Evolutionary conservation across 2,113 vertebrate genomes (phyloP).

Genomic region (Oceanites oceanicus): DNA sequence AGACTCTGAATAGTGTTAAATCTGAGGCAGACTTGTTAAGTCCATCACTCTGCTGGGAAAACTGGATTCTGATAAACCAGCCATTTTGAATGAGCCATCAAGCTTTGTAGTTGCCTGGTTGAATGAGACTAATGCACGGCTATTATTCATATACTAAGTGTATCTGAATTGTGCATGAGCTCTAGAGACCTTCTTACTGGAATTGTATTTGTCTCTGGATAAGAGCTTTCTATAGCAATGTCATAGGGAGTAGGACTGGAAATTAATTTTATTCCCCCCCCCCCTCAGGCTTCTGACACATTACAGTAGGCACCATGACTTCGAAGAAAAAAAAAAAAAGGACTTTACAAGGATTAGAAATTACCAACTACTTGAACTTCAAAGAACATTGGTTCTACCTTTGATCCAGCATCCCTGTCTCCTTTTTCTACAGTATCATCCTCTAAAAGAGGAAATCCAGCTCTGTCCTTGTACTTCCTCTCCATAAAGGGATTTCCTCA

Average conservation of each 20-base stretch:
- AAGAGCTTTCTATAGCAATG: neutral
- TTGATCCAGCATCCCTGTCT: slow-evolving; percentile 59
- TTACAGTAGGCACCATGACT: neutral
- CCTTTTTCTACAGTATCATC: slow-evolving; percentile 67
- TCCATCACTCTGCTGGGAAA: neutral
- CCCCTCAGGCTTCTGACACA: neutral
- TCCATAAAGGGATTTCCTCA: neutral
- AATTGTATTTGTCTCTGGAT: neutral
- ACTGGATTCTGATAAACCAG: neutral
- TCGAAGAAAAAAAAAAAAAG: too few relatives aligned
- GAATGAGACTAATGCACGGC: neutral
- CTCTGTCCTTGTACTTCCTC: neutral
- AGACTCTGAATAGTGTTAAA: neutral
- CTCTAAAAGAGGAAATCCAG: slow-evolving; percentile 23
- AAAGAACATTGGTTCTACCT: slow-evolving; percentile 54
- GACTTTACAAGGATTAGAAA: neutral
- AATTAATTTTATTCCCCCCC: neutral
- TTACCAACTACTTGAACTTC: neutral
- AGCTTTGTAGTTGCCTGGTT: neutral
- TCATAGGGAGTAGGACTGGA: neutral
- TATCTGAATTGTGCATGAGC: neutral
- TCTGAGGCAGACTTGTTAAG: neutral
- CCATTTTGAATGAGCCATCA: neutral
- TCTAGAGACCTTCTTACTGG: neutral
- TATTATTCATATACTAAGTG: neutral